These are phyloP conservation scores for Hedychridium roseum DNA, from an alignment of 2,888 invertebrate genomes.

Conservation along the genomic window DNA sequence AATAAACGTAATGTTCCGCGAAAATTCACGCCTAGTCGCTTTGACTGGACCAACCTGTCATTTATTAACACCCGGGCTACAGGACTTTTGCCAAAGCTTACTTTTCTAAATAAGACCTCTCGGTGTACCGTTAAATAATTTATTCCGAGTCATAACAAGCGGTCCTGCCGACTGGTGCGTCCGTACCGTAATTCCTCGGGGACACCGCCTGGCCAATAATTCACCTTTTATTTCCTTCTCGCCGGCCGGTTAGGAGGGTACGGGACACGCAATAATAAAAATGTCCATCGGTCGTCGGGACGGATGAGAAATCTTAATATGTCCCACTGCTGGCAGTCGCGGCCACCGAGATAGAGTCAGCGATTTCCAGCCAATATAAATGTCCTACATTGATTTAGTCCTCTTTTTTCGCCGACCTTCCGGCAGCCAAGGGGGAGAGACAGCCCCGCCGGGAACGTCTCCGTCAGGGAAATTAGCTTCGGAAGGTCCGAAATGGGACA, in stretches of 20 bases:
- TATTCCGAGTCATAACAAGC: not conserved
- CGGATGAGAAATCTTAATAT: constrained; percentile 62
- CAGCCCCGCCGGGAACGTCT: constrained; percentile 34
- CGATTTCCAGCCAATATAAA: constrained; percentile 61
- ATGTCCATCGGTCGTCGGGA: constrained; percentile 41
- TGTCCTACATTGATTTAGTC: constrained; percentile 60
- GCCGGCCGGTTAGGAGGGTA: constrained; percentile 9
- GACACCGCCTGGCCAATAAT: constrained; percentile 47
- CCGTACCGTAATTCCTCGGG: not conserved
- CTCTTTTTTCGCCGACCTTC: constrained; percentile 20
- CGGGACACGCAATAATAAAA: constrained; percentile 54
- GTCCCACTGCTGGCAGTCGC: constrained; percentile 44
- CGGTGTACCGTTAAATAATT: too few species aligned
- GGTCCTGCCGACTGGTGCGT: not conserved
- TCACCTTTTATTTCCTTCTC: constrained; percentile 43
- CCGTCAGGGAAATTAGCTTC: constrained; percentile 43
- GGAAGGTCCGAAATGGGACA: constrained; percentile 33
- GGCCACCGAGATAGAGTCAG: constrained; percentile 47
- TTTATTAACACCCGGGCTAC: too few species aligned
- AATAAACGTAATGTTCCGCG: too few species aligned
- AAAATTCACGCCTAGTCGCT: too few species aligned
- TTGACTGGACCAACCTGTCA: too few species aligned
- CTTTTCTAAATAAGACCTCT: too few species aligned
- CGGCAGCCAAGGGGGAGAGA: constrained; percentile 21
- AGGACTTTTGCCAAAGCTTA: too few species aligned